Evolutionary conservation across 2,797 vertebrate species (phyloP), one percentile per base, ranked within the genome.

Genomic region (Sciurus vulgaris): DNA sequence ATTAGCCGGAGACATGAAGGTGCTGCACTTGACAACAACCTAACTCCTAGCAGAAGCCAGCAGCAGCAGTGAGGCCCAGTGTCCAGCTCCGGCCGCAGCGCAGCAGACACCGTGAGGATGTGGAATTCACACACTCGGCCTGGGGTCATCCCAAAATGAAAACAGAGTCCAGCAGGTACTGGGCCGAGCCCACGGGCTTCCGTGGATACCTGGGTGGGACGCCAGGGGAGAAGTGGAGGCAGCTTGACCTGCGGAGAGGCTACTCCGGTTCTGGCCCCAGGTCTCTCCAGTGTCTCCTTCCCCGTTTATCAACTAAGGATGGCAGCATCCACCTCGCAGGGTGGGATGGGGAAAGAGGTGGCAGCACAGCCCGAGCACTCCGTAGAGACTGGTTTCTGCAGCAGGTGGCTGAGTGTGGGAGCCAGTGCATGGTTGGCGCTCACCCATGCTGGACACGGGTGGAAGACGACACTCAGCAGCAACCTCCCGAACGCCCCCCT

Each of bases 41-140:
- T n/a, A n/a, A 77, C 61, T 73, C 73, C 86, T 88, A 86, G 88
- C 73, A 78, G 90, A 89, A 61, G 70, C 85, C 38, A 56, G 38
- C 22, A 61, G 77, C 63, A 83, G 18, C 13, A 1, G 22, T 51
- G 76, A 88, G 20, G 59, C 41, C 61, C 69, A 30, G 3, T 20
- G 76, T 28, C 33, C 5, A 35, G 7, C 14, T 72, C 51, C 9
- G 7, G 17, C 70, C 44, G 44, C 44, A 7, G 11, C 7, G 63
- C 84, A 61, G n/a, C 41, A 44, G 35, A 30, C 30, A 4, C 11
- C 28, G 10, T 14, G 61, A 56, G 26, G 47, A 90, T 22, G 1
- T 20, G 3, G 49, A 38, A 22, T 4, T 65, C 5, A 5, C 3
- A 4, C 9, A 1, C 47, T 8, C 35, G 76, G 22, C 20, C 54